Evolutionary conservation across 2,113 vertebrate species (phyloP), one percentile per base, ranked within the genome.

Genomic region (Aspidoscelis tigris): DNA sequence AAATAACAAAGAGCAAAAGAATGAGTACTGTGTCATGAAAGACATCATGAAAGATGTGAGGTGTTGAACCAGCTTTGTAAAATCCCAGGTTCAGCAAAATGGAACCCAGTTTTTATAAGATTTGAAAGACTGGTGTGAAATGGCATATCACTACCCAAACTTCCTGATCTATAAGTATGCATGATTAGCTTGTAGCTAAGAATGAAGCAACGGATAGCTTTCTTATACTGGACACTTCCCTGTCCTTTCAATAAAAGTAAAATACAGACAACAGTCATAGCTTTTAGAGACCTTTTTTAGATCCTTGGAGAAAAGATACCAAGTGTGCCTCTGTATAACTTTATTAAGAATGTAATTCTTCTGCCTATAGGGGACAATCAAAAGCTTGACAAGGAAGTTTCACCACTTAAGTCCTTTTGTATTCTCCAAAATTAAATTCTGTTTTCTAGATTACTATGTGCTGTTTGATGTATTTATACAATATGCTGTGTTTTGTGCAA

Each of bases 281-380:
- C 41, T 69, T 82, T 69, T 82, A 69, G 74, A 77, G 55, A 70
- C 3, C 55, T 41, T 64, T 82, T 18, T 71, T 39, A 71, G 26
- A 77, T 82, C 11, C 41, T 64, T 82, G 66, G 73, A 77, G 80
- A 43, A 9, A 78, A 71, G 20, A 33, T 72, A 65, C 53, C 50
- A 72, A 86, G 66, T 64, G 39, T 50, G 26, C 64, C 70, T 72
- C 66, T 69, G 43, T 76, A 86, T 50, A 76, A 58, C 41, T 81
- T 86, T 70, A 86, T 81, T 76, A 81, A 70, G 64, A 81, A 22
- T 43, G 41, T 81, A 81, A n/a, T 81, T 76, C 64, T 85, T 81
- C 33, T 86, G 47, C 72, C 72, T 76, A 58, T 7, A 44, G 64
- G 64, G 65, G 64, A 50, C 64, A 76, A 80, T 81, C 39, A 75